Percentiles rank a stretch among this genome's conserved stretches.
These are phyloP conservation scores for Osmerus mordax DNA, from an alignment of 2,113 vertebrate species.

Conservation along the genomic window DNA sequence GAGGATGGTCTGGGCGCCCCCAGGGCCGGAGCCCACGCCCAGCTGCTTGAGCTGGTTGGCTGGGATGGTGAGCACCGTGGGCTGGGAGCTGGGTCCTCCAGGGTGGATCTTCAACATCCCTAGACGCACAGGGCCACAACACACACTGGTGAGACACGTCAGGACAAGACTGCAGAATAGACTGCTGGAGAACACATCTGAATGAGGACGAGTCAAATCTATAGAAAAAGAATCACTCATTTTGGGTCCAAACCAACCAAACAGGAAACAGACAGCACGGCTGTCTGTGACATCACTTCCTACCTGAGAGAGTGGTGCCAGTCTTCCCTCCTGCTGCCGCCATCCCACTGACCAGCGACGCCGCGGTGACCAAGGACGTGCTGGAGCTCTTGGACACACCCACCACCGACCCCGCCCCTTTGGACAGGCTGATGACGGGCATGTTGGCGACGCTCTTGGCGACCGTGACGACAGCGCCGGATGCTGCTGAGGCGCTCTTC, in stretches of 20 bases:
- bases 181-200: neutral
- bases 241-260: neutral
- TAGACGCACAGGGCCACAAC: constrained; percentile 47
- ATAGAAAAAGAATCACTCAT: neutral
- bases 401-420: constrained; percentile 52
- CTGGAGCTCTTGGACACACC: constrained; percentile 59
- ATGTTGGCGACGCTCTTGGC: constrained; percentile 62
- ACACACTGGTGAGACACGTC: neutral
- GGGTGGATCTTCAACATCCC: constrained; percentile 93
- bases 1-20: constrained; percentile 86
- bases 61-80: constrained; percentile 89
- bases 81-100: constrained; percentile 83
- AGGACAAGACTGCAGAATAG: no score
- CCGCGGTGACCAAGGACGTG: constrained; percentile 67
- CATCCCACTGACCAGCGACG: constrained; percentile 78
- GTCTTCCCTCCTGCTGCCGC: constrained; percentile 70
- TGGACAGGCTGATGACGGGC: constrained; percentile 67
- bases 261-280: neutral
- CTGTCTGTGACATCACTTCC: constrained; percentile 6
- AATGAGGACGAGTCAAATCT: no score
- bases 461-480: constrained; percentile 28
- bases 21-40: constrained; percentile 75
- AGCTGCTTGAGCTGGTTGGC: constrained; percentile 92
- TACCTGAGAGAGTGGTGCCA: constrained; percentile 82
- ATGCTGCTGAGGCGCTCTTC: constrained; percentile 56